phyloP scores from a whole-genome alignment of 2,888 invertebrate species.

The Acronicta alni region DNA sequence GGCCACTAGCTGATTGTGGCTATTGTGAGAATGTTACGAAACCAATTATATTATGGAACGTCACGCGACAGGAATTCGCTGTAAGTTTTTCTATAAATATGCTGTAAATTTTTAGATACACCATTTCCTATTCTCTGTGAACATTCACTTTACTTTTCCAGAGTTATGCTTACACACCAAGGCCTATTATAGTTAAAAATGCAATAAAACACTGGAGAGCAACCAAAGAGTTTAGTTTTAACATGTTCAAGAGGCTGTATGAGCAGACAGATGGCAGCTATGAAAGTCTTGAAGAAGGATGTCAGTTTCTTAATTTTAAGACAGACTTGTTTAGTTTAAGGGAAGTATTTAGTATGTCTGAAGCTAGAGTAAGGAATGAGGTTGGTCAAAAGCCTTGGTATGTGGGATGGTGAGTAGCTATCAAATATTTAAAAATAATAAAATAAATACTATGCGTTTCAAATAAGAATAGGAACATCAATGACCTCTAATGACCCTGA shows the following conservation, averaged over 20 bases:
- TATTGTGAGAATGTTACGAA: constrained; percentile 92
- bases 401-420: constrained; percentile 94
- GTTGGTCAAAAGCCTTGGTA: constrained; percentile 94
- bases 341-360: constrained; percentile 94
- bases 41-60: constrained; percentile 91
- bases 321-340: constrained; percentile 93
- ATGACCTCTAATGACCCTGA: too few relatives aligned
- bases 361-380: constrained; percentile 90
- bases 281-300: constrained; percentile 93
- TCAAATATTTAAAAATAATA: neutral
- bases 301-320: constrained; percentile 96
- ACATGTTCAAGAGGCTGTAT: constrained; percentile 92
- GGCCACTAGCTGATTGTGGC: constrained; percentile 94
- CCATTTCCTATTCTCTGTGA: neutral
- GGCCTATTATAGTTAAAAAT: constrained; percentile 94
- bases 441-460: too few relatives aligned
- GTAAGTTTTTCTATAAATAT: constrained; percentile 64
- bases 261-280: constrained; percentile 91
- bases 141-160: constrained; percentile 62
- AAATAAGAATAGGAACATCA: too few relatives aligned
- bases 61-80: constrained; percentile 91
- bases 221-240: constrained; percentile 90
- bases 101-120: constrained; percentile 11
- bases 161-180: constrained; percentile 93
- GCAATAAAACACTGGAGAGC: constrained; percentile 94